Conservation (phyloP, 2,888 invertebrate species). For the Parnassius glacialis region DNA sequence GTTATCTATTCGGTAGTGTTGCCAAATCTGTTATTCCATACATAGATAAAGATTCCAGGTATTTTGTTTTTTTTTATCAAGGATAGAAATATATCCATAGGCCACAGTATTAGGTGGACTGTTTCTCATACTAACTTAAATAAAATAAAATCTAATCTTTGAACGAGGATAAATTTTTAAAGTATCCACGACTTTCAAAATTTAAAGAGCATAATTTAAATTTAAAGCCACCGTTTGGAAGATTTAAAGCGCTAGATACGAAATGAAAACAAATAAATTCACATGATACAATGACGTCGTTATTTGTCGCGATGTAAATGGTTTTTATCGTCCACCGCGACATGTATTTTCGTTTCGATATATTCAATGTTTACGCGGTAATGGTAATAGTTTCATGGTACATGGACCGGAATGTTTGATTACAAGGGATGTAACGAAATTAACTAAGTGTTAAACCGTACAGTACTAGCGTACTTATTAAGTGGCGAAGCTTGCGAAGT, state of each 20-base stretch:
- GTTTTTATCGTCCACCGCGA: slow-evolving; percentile 10
- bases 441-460: neutral
- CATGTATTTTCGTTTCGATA: slow-evolving; percentile 13
- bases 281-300: slow-evolving; percentile 12
- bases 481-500: too few species aligned
- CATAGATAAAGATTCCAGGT: too few species aligned
- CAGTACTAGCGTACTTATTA: too few species aligned
- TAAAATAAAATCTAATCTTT: too few species aligned
- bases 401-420: neutral
- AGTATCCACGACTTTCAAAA: neutral
- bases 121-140: too few species aligned
- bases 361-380: neutral
- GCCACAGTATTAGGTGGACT: too few species aligned
- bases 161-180: too few species aligned
- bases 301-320: slow-evolving; percentile 4
- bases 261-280: slow-evolving; percentile 18
- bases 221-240: slow-evolving; percentile 1
- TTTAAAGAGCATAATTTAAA: slow-evolving; percentile 7
- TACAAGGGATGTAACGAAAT: neutral
- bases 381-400: slow-evolving; percentile 8
- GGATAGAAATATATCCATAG: too few species aligned
- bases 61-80: too few species aligned
- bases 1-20: too few species aligned
- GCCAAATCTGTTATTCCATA: too few species aligned
- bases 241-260: slow-evolving; percentile 3